Conservation (phyloP, 2,888 invertebrate species). For the Eustalomyia histrio region DNA sequence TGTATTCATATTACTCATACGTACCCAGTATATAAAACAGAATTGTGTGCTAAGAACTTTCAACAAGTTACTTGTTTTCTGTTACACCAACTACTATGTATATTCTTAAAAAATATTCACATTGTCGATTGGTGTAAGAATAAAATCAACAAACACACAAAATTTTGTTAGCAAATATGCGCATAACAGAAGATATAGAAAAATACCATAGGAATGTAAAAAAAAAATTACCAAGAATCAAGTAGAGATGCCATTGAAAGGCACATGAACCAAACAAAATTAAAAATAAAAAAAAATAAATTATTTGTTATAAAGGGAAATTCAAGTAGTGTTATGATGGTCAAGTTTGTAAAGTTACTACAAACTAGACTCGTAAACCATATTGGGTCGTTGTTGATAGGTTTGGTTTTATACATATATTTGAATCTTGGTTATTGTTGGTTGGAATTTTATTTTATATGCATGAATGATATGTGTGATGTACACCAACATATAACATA, state of each 20-base stretch:
- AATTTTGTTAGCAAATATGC: conserved; percentile 2
- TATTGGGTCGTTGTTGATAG: conserved; percentile 19
- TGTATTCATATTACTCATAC: no score
- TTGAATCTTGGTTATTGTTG: conserved; percentile 29
- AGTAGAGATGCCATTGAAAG: conserved; percentile 14
- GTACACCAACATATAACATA: no score
- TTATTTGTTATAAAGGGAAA: conserved; percentile 38
- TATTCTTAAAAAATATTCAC: no score
- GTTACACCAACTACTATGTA: no score
- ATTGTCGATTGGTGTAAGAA: background rate
- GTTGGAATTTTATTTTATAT: conserved; percentile 36
- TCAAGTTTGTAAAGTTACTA: conserved; percentile 28
- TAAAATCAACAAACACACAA: background rate
- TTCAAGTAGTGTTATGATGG: conserved; percentile 39
- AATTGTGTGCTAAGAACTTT: no score
- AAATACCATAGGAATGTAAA: conserved; percentile 20
- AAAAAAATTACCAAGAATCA: conserved; percentile 11
- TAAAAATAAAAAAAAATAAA: background rate
- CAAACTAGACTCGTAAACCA: conserved; percentile 24
- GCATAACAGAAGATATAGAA: conserved; percentile 10
- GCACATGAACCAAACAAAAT: conserved; percentile 8
- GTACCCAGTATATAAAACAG: no score
- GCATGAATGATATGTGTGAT: conserved; percentile 25
- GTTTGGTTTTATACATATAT: conserved; percentile 22
- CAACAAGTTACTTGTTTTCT: no score